Percentiles rank a stretch among this genome's conserved stretches.
Evolutionary conservation across 2,888 invertebrate species (phyloP).

Genomic region (Chironomus riparius): DNA sequence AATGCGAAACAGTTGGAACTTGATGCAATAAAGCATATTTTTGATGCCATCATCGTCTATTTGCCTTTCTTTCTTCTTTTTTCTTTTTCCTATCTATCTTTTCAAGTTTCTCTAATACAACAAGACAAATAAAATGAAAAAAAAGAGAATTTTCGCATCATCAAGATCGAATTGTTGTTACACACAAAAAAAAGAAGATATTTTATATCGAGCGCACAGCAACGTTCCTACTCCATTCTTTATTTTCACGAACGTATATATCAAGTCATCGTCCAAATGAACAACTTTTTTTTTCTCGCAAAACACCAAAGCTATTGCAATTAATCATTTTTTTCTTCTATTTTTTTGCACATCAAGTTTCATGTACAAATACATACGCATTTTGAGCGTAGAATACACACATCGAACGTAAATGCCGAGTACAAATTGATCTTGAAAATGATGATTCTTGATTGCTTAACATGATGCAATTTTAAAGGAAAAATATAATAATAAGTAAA

Average conservation of each 20-base stretch:
- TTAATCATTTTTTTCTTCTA: slow-evolving; percentile 22
- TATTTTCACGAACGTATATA: neutral
- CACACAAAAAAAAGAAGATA: slow-evolving; percentile 5
- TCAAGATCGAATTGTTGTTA: neutral
- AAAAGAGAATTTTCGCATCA: slow-evolving; percentile 13
- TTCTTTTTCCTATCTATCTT: neutral
- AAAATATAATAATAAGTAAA: neutral
- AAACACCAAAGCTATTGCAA: neutral
- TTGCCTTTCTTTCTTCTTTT: neutral
- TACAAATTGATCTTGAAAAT: slow-evolving; percentile 18
- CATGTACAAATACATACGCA: neutral
- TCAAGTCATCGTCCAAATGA: slow-evolving; percentile 3
- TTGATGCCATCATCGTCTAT: neutral
- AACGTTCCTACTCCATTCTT: neutral
- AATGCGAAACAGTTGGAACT: neutral
- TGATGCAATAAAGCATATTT: slow-evolving; percentile 16
- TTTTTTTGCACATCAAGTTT: neutral
- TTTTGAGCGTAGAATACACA: neutral
- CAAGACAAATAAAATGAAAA: slow-evolving; percentile 1
- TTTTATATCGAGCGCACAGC: neutral
- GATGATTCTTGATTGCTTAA: slow-evolving; percentile 15
- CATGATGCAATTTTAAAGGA: slow-evolving; percentile 7
- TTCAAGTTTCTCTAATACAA: slow-evolving; percentile 15
- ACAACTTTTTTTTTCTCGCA: slow-evolving; percentile 15
- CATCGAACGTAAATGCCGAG: neutral